These are phyloP conservation scores for Bimastos eiseni DNA, from an alignment of 2,888 invertebrate species.

Conservation along the genomic window DNA sequence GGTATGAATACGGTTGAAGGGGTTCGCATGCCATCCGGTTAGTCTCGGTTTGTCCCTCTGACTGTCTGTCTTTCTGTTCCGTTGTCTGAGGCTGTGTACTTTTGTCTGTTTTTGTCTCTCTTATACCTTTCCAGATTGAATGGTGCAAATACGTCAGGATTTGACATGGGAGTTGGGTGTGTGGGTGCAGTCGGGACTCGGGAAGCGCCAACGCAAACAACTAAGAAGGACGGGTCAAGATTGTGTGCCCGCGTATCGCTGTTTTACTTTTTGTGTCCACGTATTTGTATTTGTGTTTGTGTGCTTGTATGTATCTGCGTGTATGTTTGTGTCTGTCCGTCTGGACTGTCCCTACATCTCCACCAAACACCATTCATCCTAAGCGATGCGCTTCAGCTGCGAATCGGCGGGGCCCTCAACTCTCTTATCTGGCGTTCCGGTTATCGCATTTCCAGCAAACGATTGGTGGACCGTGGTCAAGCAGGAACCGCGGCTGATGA, in stretches of 20 bases:
- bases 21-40: not conserved
- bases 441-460: conserved; percentile 13
- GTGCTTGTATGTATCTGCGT: not conserved
- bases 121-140: not conserved
- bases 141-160: not conserved
- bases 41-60: not conserved
- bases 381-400: not conserved
- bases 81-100: too few species aligned
- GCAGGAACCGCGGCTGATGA: not conserved
- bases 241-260: not conserved
- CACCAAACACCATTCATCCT: not conserved
- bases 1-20: too few species aligned
- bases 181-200: not conserved
- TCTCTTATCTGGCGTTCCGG: not conserved
- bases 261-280: not conserved
- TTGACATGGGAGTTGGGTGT: not conserved
- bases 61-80: not conserved
- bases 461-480: not conserved
- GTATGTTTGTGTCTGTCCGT: not conserved
- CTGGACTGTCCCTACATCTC: not conserved
- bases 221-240: not conserved
- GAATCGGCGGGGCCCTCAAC: not conserved
- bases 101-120: not conserved
- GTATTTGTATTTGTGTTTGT: not conserved
- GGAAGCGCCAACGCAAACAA: not conserved